Conservation (phyloP, 2,888 invertebrate species). For the Mesoligia furuncula region DNA sequence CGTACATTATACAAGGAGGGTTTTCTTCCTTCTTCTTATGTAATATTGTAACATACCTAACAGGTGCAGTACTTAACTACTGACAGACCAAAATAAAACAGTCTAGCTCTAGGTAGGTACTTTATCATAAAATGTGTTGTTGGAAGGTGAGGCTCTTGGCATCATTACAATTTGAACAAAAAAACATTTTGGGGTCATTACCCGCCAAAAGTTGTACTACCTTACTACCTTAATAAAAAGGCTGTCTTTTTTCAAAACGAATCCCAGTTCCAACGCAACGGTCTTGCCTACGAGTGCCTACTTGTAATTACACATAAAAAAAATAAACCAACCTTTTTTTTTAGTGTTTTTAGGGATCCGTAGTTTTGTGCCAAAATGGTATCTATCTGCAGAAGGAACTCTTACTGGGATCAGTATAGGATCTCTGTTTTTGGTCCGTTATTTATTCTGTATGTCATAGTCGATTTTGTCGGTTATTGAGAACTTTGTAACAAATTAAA, state of each 20-base stretch:
- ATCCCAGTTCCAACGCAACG: neutral
- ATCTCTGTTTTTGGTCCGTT: neutral
- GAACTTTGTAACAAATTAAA: too few relatives aligned
- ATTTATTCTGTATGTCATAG: neutral
- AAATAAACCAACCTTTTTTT: neutral
- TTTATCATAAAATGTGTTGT: neutral
- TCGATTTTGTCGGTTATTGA: neutral
- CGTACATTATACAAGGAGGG: conserved; percentile 22
- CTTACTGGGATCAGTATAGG: neutral
- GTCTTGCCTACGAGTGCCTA: neutral
- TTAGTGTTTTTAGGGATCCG: neutral
- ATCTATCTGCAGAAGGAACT: neutral
- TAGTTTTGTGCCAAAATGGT: neutral
- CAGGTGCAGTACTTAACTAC: neutral
- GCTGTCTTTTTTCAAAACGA: conserved; percentile 15
- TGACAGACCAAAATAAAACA: conserved; percentile 4
- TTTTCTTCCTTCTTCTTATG: conserved; percentile 45
- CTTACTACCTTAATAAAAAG: conserved; percentile 1
- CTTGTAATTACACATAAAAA: neutral
- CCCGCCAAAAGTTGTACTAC: conserved; percentile 6
- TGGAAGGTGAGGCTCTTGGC: neutral
- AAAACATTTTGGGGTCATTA: conserved; percentile 23
- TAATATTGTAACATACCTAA: conserved; percentile 22
- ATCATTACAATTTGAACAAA: conserved; percentile 2
- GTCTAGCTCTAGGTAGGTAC: neutral